Percentiles rank a stretch among this genome's conserved stretches.
Evolutionary conservation across 2,888 invertebrate species (phyloP).

Genomic region (Candidula unifasciata): DNA sequence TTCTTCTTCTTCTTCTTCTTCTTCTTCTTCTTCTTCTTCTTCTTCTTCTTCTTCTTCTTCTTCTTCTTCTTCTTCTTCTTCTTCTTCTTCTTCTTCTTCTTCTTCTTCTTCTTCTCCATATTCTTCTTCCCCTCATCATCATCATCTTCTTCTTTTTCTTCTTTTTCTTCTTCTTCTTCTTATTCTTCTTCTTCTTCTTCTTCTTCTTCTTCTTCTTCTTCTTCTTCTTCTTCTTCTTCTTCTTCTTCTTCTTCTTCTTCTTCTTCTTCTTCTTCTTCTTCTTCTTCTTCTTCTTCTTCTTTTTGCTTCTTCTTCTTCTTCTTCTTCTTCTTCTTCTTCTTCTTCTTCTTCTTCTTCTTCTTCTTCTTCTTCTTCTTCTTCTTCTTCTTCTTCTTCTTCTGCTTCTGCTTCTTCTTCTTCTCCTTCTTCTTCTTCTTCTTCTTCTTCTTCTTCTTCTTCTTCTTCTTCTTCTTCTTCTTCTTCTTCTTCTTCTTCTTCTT

Average conservation of each 20-base stretch:
- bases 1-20: constrained; percentile 33
- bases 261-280: background rate
- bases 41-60: background rate
- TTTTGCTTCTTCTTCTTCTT: background rate
- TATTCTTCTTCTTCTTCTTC: background rate
- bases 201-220: background rate
- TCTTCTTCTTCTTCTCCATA: background rate
- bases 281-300: background rate
- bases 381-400: too few relatives aligned
- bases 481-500: too few relatives aligned
- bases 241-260: background rate
- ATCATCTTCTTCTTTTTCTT: background rate
- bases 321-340: background rate
- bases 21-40: constrained; percentile 28
- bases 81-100: background rate
- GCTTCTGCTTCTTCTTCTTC: too few relatives aligned
- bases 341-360: background rate
- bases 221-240: background rate
- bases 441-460: too few relatives aligned
- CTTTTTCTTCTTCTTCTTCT: background rate
- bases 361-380: too few relatives aligned
- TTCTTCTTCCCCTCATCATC: too few relatives aligned
- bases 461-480: too few relatives aligned
- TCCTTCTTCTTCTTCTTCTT: too few relatives aligned
- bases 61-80: background rate